Percentiles rank a stretch among this genome's conserved stretches.
phyloP scores from a whole-genome alignment of 2,797 vertebrate species.

The Mormyrus hasselquistii region DNA sequence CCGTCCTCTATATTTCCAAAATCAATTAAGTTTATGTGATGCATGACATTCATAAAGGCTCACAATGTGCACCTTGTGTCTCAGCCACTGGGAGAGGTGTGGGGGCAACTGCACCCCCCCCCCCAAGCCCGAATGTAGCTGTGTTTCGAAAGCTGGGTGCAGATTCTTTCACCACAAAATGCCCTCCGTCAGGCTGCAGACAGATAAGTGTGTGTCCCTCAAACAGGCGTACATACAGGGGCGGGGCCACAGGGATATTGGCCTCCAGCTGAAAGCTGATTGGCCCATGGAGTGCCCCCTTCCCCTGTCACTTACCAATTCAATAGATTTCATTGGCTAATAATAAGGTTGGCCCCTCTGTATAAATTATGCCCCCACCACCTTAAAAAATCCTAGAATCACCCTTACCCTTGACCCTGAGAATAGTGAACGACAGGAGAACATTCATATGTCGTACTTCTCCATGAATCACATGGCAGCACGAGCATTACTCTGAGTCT shows the following conservation, averaged over 20 bases:
- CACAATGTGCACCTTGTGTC: slow-evolving; percentile 39
- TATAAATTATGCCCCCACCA: not conserved
- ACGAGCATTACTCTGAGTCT: not conserved
- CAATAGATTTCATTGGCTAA: not conserved
- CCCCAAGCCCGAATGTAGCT: not conserved
- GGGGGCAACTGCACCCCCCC: not conserved
- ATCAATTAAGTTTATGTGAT: slow-evolving; percentile 67
- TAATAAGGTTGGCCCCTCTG: not conserved
- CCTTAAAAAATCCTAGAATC: not conserved
- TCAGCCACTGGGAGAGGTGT: not conserved
- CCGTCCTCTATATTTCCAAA: slow-evolving; percentile 68
- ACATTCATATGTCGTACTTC: not conserved
- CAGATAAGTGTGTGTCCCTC: not conserved
- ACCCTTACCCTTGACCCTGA: not conserved
- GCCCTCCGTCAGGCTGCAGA: not conserved
- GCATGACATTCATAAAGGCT: slow-evolving; percentile 54
- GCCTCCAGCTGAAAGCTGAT: not conserved
- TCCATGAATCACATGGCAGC: not conserved
- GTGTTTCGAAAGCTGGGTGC: slow-evolving; percentile 22
- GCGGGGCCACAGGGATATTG: not conserved
- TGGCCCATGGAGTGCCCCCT: not conserved
- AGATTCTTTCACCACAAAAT: not conserved
- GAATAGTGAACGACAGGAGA: not conserved
- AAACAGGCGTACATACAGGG: not conserved
- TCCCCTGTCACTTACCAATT: not conserved